A percentile compares a stretch with the other conserved stretches of the same genome.
Conservation (phyloP, 1,140 invertebrate genomes). For the Drosophila parabipectinata region DNA sequence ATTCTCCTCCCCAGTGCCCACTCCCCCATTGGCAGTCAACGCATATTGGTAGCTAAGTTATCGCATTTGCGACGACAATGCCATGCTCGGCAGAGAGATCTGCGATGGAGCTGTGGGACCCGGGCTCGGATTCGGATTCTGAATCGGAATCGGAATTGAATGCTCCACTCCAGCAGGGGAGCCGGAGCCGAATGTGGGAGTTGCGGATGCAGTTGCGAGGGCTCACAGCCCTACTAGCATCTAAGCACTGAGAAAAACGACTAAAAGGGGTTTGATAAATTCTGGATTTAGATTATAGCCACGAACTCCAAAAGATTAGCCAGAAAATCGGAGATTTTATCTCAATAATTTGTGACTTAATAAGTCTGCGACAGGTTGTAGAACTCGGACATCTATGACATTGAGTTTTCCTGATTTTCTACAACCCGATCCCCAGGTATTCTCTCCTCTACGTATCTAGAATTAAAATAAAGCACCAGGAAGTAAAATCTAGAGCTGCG, state of each 20-base stretch:
- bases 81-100: slow-evolving; percentile 42
- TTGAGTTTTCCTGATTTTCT: too few species aligned
- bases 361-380: too few species aligned
- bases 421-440: too few species aligned
- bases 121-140: slow-evolving; percentile 33
- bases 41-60: slow-evolving; percentile 83
- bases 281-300: too few species aligned
- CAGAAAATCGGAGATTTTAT: too few species aligned
- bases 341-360: too few species aligned
- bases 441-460: too few species aligned
- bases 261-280: neutral
- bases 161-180: slow-evolving; percentile 36
- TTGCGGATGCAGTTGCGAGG: slow-evolving; percentile 5
- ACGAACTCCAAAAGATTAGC: too few species aligned
- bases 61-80: slow-evolving; percentile 82
- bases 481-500: too few species aligned
- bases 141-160: slow-evolving; percentile 51
- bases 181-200: neutral
- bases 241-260: slow-evolving; percentile 2
- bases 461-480: too few species aligned
- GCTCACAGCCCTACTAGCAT: slow-evolving; percentile 22
- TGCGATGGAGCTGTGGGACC: slow-evolving; percentile 41
- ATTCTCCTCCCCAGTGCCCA: neutral
- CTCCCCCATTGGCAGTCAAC: slow-evolving; percentile 64
- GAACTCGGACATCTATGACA: too few species aligned